A percentile compares a stretch with the other conserved stretches of the same genome.
phyloP scores from a whole-genome alignment of 2,888 invertebrate genomes.

The Machimus rusticus region DNA sequence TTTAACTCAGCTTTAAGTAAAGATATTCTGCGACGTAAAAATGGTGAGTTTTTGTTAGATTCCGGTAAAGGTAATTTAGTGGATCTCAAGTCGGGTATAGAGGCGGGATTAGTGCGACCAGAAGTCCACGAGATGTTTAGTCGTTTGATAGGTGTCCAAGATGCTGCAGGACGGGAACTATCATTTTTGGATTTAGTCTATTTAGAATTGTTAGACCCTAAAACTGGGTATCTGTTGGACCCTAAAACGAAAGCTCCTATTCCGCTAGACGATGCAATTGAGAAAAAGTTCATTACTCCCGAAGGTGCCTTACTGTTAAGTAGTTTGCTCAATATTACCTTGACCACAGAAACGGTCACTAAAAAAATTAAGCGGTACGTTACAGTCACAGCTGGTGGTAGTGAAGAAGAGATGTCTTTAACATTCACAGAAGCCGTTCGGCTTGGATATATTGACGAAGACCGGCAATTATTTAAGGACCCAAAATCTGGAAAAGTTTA shows the following conservation, averaged over 20 bases:
- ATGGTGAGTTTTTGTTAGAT: slow-evolving; percentile 74
- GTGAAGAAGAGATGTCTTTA: slow-evolving; percentile 68
- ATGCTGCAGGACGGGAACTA: slow-evolving; percentile 75
- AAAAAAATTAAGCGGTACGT: slow-evolving; percentile 84
- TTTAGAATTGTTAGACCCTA: slow-evolving; percentile 85
- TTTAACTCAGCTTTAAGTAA: slow-evolving; percentile 82
- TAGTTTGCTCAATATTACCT: slow-evolving; percentile 84
- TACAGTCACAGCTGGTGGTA: slow-evolving; percentile 74
- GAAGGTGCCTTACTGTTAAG: slow-evolving; percentile 87
- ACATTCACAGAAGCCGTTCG: slow-evolving; percentile 81
- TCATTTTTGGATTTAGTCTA: slow-evolving; percentile 89
- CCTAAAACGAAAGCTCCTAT: slow-evolving; percentile 74
- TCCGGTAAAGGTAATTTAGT: slow-evolving; percentile 80
- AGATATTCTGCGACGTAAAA: slow-evolving; percentile 77
- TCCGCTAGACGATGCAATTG: slow-evolving; percentile 86
- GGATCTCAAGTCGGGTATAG: slow-evolving; percentile 80
- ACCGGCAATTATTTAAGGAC: slow-evolving; percentile 77
- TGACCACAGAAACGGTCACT: slow-evolving; percentile 87
- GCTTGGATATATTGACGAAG: slow-evolving; percentile 81
- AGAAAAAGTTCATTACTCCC: slow-evolving; percentile 82
- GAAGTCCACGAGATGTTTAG: slow-evolving; percentile 87
- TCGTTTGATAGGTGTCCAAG: slow-evolving; percentile 81
- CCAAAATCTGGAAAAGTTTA: slow-evolving; percentile 76
- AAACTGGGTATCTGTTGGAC: slow-evolving; percentile 84
- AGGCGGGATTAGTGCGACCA: slow-evolving; percentile 79